phyloP scores from a whole-genome alignment of 1,140 invertebrate genomes.

The Rhagoletis pomonella region DNA sequence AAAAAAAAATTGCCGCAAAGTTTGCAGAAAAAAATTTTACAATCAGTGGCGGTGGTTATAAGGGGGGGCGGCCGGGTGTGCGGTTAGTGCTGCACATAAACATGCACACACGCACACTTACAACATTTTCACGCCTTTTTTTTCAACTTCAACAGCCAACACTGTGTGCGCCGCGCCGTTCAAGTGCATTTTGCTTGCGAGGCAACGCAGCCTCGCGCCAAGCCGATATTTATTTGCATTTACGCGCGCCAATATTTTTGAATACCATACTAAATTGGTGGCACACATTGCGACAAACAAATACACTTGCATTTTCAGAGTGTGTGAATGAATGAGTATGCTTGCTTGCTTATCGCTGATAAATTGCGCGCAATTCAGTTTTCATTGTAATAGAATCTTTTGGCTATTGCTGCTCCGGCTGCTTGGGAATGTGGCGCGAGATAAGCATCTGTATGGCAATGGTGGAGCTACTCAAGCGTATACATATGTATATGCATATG shows the following conservation, averaged over 20 bases:
- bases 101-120: not conserved
- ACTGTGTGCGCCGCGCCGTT: not conserved
- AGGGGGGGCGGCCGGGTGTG: not conserved
- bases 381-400: slow-evolving; percentile 27
- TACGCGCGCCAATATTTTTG: slow-evolving; percentile 48
- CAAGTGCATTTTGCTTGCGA: not conserved
- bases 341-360: slow-evolving; percentile 21
- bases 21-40: not conserved
- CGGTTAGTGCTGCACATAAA: not conserved
- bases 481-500: not conserved
- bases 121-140: slow-evolving; percentile 32
- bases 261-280: slow-evolving; percentile 41
- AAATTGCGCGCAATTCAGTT: slow-evolving; percentile 24
- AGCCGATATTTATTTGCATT: slow-evolving; percentile 10
- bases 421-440: slow-evolving; percentile 8
- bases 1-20: not conserved
- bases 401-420: not conserved
- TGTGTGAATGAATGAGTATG: not conserved
- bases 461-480: not conserved
- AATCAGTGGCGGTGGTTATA: not conserved
- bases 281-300: too few species aligned
- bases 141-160: slow-evolving; percentile 27
- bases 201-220: not conserved
- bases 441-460: not conserved
- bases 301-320: too few species aligned